Percentiles rank a stretch among this genome's conserved stretches.
phyloP scores from a whole-genome alignment of 2,797 vertebrate species.

The Eulemur coronatus region DNA sequence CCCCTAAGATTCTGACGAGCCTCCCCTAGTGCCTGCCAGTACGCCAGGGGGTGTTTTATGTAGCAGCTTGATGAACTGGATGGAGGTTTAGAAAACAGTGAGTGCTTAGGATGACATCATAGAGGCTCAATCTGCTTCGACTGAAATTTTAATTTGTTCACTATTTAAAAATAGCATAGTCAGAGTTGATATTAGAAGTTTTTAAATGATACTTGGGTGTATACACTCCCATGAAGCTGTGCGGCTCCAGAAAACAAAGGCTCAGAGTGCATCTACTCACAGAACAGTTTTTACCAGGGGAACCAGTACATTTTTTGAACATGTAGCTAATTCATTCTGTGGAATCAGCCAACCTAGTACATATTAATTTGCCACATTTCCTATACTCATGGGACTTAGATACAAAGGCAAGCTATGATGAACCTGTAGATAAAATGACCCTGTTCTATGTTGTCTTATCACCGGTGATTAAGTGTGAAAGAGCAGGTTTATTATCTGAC shows the following conservation, averaged over 20 bases:
- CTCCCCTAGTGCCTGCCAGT: neutral
- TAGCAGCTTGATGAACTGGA: neutral
- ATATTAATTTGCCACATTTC: slow-evolving; percentile 41
- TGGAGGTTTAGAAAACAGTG: neutral
- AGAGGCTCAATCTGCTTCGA: neutral
- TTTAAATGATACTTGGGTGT: neutral
- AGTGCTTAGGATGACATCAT: neutral
- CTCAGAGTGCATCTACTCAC: neutral
- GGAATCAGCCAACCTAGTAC: slow-evolving; percentile 13
- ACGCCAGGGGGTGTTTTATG: too few species aligned
- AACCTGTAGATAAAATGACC: slow-evolving; percentile 11
- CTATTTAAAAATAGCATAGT: neutral
- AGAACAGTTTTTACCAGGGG: neutral
- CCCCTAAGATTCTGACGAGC: neutral
- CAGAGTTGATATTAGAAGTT: neutral
- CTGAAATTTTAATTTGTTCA: neutral
- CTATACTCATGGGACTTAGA: neutral
- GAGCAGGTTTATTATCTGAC: neutral
- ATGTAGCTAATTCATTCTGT: neutral
- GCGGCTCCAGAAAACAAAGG: neutral
- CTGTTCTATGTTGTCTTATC: neutral
- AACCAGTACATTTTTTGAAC: neutral
- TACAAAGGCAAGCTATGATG: slow-evolving; percentile 44
- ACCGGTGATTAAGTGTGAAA: slow-evolving; percentile 11
- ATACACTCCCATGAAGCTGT: neutral